phyloP scores from a whole-genome alignment of 1,140 invertebrate species.

The Temnothorax curvispinosus region DNA sequence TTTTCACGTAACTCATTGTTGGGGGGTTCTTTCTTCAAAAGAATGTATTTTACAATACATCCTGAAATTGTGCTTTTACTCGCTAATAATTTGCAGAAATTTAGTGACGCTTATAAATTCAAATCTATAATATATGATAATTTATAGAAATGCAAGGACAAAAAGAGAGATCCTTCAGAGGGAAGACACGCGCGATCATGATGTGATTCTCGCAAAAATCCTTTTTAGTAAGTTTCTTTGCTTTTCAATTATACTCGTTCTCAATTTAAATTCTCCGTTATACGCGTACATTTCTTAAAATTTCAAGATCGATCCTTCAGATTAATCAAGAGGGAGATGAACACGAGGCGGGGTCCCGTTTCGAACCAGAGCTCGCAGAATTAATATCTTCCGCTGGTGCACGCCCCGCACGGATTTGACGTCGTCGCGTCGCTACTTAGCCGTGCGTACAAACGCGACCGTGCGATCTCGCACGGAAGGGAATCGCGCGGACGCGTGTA shows the following conservation, averaged over 20 bases:
- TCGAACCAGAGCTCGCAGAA: constrained; percentile 33
- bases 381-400: constrained; percentile 50
- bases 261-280: background rate
- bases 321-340: constrained; percentile 57
- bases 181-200: constrained; percentile 12
- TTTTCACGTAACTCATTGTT: background rate
- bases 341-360: constrained; percentile 26
- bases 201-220: background rate
- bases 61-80: constrained; percentile 1
- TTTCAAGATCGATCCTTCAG: background rate
- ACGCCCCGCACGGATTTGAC: background rate
- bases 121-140: constrained; percentile 7
- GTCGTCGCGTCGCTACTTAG: background rate
- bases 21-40: background rate
- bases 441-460: background rate
- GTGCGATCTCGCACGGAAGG: background rate
- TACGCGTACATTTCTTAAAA: background rate
- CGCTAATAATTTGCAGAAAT: constrained; percentile 25
- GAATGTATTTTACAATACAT: too few species aligned
- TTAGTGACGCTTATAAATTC: constrained; percentile 14
- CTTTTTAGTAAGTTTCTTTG: background rate
- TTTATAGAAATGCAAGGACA: constrained; percentile 1
- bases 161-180: background rate
- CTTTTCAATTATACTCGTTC: background rate
- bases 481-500: background rate